Evolutionary conservation across 1,140 invertebrate genomes (phyloP), one percentile per base, ranked within the genome.

Genomic region (Acromyrmex echinatior): DNA sequence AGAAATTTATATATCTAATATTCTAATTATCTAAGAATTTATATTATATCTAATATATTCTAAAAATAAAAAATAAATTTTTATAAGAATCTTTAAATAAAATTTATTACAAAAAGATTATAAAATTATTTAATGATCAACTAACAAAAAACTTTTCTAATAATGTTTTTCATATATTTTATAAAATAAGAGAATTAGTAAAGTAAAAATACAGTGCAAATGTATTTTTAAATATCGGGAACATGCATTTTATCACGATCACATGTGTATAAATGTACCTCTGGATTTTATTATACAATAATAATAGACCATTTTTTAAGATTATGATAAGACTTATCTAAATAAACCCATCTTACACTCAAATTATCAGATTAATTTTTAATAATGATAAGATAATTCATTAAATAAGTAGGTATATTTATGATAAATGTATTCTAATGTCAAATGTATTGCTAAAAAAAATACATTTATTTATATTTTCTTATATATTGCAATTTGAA

Each of bases 281-380:
- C 39, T 73, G 12, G 18, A 18, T 53, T 53, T 58, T 58, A 86
- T 78, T 90, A 21, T 58, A 56, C 0, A 25, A 25, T 25, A 25
- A 25, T 25, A 25, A 25, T 25, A 25, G 12, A 71, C 73, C 63
- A 85, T 31, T 31, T 31, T 31, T 88, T 60, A 71, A 62, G 74
- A 56, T 82, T 79, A 35, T 9, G 81, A 87, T 91, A 87, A 82
- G 77, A 89, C 85, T 18, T 25, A 80, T 12, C 86, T 91, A 86
- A 68, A 63, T 81, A 89, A 65, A 88, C 53, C 66, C 66, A 70
- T 79, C 71, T 85, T 86, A 77, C 63, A 87, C 49, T 65, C 14
- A 9, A 70, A 68, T 91, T 91, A 87, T 91, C 90, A 68, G 76
- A 89, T 87, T 86, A 91, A 82, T 74, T 86, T 51, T 53, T 45